Conservation (phyloP, 2,888 invertebrate species). For the Acleris literana region DNA sequence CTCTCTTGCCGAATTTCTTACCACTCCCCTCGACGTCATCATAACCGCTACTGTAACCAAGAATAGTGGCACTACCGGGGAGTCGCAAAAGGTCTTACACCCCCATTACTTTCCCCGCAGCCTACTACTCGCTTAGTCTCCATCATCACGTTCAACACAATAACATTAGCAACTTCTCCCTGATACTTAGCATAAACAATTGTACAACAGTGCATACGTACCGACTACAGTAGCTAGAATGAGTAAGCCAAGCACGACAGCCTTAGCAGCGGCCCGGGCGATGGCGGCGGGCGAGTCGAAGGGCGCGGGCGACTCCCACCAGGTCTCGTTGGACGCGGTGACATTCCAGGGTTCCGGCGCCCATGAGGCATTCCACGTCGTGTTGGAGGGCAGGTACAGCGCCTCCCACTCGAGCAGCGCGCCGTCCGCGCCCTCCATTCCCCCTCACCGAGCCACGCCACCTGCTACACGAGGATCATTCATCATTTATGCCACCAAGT, state of each 20-base stretch:
- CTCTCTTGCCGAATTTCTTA: too few species aligned
- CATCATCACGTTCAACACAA: too few species aligned
- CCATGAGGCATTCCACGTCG: constrained; percentile 69
- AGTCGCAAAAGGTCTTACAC: too few species aligned
- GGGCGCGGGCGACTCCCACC: constrained; percentile 74
- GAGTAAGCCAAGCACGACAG: constrained; percentile 83
- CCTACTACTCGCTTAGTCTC: too few species aligned
- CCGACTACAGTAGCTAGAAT: constrained; percentile 86
- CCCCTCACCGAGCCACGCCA: constrained; percentile 71
- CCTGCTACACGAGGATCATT: constrained; percentile 50
- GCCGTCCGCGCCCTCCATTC: constrained; percentile 79
- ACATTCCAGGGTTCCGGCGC: constrained; percentile 63
- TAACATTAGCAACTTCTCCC: too few species aligned
- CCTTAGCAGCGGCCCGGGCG: constrained; percentile 85
- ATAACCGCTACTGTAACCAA: too few species aligned
- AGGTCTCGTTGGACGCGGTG: constrained; percentile 66
- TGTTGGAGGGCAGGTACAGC: constrained; percentile 64
- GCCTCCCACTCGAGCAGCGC: constrained; percentile 75
- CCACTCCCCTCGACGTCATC: too few species aligned
- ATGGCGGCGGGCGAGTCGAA: constrained; percentile 81
- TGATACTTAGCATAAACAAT: background rate
- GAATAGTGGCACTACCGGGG: too few species aligned
- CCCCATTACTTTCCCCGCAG: too few species aligned
- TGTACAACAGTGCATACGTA: constrained; percentile 43
- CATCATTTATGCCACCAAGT: background rate